Percentiles rank a stretch among this genome's conserved stretches.
phyloP scores from a whole-genome alignment of 2,888 invertebrate genomes.

The Quadroppia sp. region DNA sequence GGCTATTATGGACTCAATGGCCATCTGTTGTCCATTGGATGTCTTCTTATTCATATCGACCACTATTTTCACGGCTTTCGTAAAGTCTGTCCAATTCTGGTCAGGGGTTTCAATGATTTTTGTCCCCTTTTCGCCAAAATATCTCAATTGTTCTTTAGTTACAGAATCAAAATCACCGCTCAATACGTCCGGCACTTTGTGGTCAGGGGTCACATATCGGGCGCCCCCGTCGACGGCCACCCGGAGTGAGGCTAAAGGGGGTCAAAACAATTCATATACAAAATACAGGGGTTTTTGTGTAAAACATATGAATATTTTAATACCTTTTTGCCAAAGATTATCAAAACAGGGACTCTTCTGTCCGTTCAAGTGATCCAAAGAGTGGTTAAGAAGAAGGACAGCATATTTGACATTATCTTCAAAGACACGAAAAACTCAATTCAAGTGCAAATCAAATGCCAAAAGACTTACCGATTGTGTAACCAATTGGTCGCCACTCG shows the following conservation, averaged over 20 bases:
- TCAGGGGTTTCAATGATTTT: constrained; percentile 36
- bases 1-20: constrained; percentile 15
- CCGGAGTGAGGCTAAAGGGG: constrained; percentile 15
- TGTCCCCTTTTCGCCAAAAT: neutral
- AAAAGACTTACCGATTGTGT: neutral
- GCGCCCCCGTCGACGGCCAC: constrained; percentile 34
- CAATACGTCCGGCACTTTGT: constrained; percentile 3
- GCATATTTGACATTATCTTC: constrained; percentile 25
- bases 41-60: neutral
- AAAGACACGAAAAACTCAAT: neutral
- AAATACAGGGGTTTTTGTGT: too few species aligned
- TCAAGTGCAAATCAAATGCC: neutral
- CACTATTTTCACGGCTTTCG: constrained; percentile 33
- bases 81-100: constrained; percentile 37
- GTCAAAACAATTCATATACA: too few species aligned
- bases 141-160: neutral
- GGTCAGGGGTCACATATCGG: constrained; percentile 2
- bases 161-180: constrained; percentile 40
- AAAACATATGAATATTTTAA: too few species aligned
- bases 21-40: neutral
- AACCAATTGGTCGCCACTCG: neutral
- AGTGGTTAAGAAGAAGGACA: constrained; percentile 38
- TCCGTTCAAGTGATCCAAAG: constrained; percentile 36
- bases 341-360: neutral
- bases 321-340: constrained; percentile 16